phyloP scores from a whole-genome alignment of 92 coral and sea anemone genomes.

The Bergia sp. region DNA sequence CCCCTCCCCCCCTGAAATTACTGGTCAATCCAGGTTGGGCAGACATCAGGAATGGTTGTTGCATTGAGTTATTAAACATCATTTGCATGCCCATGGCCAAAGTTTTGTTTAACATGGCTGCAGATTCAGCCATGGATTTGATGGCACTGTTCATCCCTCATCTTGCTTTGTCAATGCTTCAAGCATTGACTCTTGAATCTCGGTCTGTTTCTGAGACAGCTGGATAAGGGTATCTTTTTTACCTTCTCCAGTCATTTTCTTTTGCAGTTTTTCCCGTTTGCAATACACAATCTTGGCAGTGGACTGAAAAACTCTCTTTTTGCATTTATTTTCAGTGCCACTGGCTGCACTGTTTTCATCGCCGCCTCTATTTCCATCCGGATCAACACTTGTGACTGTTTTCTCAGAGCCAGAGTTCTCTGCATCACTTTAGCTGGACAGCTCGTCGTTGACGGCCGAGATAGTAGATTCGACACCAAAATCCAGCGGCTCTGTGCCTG shows the following conservation, averaged over 20 bases:
- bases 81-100: constrained; percentile 51
- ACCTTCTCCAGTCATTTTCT: constrained; percentile 31
- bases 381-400: constrained; percentile 17
- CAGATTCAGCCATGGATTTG: constrained; percentile 54
- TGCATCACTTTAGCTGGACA: neutral
- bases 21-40: constrained; percentile 22
- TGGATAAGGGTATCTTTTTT: constrained; percentile 40
- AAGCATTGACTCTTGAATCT: constrained; percentile 47
- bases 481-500: constrained; percentile 42
- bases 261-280: constrained; percentile 42
- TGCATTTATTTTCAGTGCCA: neutral
- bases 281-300: constrained; percentile 14
- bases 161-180: constrained; percentile 51
- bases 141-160: constrained; percentile 56
- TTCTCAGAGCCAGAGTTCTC: neutral
- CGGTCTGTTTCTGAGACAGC: constrained; percentile 42
- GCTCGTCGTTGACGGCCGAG: constrained; percentile 11
- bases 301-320: constrained; percentile 5
- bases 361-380: neutral
- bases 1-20: no score
- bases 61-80: constrained; percentile 42
- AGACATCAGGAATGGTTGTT: constrained; percentile 27
- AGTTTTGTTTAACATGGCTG: constrained; percentile 43
- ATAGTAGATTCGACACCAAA: constrained; percentile 28
- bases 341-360: constrained; percentile 5